These are phyloP conservation scores for Teinopalpus imperialis DNA, from an alignment of 2,888 invertebrate genomes.

Conservation along the genomic window DNA sequence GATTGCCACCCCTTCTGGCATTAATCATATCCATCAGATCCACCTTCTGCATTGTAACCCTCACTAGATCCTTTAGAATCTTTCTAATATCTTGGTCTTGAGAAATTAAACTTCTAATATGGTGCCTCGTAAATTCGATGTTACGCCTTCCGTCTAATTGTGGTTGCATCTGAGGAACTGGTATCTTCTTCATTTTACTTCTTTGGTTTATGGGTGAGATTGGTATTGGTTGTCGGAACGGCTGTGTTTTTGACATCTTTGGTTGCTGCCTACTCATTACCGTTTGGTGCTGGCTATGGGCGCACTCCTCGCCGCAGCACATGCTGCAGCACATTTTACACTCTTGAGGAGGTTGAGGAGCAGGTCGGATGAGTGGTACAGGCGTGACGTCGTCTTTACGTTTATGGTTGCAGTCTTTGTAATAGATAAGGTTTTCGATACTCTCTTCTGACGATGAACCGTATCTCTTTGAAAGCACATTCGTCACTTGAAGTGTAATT, in stretches of 20 bases:
- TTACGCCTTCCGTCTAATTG: constrained; percentile 47
- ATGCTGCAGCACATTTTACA: constrained; percentile 64
- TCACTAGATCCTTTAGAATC: constrained; percentile 67
- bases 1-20: constrained; percentile 27
- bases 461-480: constrained; percentile 39
- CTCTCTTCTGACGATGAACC: constrained; percentile 58
- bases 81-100: constrained; percentile 69
- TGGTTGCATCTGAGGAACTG: constrained; percentile 25
- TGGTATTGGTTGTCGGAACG: constrained; percentile 16
- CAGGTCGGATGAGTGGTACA: neutral
- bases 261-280: constrained; percentile 37
- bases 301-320: constrained; percentile 60
- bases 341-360: constrained; percentile 22
- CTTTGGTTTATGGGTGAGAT: constrained; percentile 33
- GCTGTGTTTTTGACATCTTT: constrained; percentile 26
- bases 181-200: constrained; percentile 45
- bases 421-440: constrained; percentile 68
- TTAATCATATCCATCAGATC: constrained; percentile 56
- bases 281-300: constrained; percentile 29
- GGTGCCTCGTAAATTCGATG: constrained; percentile 56
- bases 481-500: constrained; percentile 44
- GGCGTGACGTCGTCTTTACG: constrained; percentile 27
- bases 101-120: constrained; percentile 60
- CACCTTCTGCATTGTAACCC: constrained; percentile 72
- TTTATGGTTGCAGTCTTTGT: constrained; percentile 59